Evolutionary conservation across 2,797 vertebrate genomes (phyloP).

Genomic region (Cuculus canorus): DNA sequence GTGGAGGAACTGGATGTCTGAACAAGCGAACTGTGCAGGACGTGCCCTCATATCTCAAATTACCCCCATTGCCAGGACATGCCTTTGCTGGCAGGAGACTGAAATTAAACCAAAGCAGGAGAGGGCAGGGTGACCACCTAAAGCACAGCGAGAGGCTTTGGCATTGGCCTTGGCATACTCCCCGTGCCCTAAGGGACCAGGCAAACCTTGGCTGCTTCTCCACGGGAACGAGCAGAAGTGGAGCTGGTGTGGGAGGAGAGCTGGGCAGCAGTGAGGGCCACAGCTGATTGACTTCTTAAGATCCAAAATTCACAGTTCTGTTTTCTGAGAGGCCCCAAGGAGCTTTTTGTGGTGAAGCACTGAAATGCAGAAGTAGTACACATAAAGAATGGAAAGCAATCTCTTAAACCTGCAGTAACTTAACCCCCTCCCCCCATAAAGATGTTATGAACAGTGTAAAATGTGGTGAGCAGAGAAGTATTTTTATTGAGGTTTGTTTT

Average conservation of each 20-base stretch:
- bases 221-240: background rate
- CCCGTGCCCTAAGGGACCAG: fast-evolving
- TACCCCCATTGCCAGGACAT: background rate
- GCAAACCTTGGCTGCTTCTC: background rate
- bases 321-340: background rate
- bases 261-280: background rate
- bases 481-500: constrained; percentile 49
- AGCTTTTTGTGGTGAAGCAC: background rate
- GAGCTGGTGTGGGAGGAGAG: background rate
- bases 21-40: background rate
- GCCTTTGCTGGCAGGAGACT: background rate
- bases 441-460: constrained; percentile 26
- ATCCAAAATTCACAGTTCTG: background rate
- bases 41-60: background rate
- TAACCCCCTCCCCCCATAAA: constrained; percentile 38
- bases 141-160: background rate
- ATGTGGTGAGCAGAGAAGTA: constrained; percentile 16
- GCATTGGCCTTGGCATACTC: background rate
- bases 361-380: background rate
- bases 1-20: background rate
- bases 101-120: fast-evolving
- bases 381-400: constrained; percentile 20
- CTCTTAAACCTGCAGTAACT: constrained; percentile 42
- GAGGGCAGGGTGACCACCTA: background rate
- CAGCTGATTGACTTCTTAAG: background rate